Conservation (phyloP, 2,888 invertebrate species). For the Tipula unca region DNA sequence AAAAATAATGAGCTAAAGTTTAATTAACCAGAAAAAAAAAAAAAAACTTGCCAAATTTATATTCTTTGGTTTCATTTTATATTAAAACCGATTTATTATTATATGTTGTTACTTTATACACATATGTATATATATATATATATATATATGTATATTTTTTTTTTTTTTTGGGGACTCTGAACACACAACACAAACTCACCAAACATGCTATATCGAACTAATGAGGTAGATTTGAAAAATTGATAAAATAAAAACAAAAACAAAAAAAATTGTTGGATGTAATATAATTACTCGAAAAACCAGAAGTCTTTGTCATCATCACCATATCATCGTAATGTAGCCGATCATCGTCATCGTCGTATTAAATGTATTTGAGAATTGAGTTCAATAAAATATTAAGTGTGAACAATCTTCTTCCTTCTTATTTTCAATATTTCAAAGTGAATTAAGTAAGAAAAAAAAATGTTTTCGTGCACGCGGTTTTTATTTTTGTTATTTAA, state of each 20-base stretch:
- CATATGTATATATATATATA: neutral
- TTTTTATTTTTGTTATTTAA: conserved; percentile 1
- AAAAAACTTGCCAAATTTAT: neutral
- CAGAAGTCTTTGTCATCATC: conserved; percentile 16
- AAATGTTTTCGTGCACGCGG: neutral
- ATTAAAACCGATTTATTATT: conserved; percentile 14
- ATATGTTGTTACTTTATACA: neutral
- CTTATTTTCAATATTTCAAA: neutral
- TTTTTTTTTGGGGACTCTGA: neutral
- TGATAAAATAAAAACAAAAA: neutral
- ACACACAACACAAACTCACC: conserved; percentile 10
- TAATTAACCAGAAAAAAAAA: neutral
- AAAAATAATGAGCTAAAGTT: conserved; percentile 8
- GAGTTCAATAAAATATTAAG: conserved; percentile 16
- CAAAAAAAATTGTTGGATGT: neutral
- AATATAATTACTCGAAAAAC: conserved; percentile 15
- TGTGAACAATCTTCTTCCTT: conserved; percentile 17
- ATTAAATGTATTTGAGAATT: neutral
- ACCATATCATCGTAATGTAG: neutral
- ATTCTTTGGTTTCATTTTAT: neutral
- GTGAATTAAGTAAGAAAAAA: neutral
- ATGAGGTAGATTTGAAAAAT: conserved; percentile 16
- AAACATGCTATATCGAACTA: conserved; percentile 16
- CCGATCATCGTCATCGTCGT: neutral
- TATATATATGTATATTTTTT: too few species aligned